Conservation (phyloP, 2,888 invertebrate genomes). For the Ectemnius continuus region DNA sequence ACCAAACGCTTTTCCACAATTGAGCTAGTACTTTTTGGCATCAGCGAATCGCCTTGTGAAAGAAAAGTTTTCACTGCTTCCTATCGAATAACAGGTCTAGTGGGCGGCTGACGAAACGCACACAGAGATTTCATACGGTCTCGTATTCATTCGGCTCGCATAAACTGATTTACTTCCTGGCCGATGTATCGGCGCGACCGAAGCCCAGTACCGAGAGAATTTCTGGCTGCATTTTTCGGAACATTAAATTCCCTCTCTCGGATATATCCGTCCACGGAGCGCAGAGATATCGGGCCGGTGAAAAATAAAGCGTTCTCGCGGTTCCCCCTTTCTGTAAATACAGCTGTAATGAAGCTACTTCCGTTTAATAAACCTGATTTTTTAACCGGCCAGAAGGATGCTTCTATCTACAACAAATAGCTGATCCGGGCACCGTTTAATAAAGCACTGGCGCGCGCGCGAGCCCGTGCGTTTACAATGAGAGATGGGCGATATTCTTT, state of each 20-base stretch:
- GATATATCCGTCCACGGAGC: conserved; percentile 30
- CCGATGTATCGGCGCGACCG: neutral
- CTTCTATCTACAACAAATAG: too few species aligned
- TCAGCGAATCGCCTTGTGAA: too few species aligned
- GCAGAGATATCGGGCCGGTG: conserved; percentile 8
- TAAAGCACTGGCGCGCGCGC: too few species aligned
- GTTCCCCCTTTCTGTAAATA: conserved; percentile 2
- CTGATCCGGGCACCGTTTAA: too few species aligned
- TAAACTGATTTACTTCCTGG: conserved; percentile 2
- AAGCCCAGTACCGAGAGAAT: neutral
- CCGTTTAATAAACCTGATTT: conserved; percentile 1
- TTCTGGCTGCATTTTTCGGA: neutral
- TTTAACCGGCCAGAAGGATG: neutral
- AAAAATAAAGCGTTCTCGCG: conserved; percentile 29
- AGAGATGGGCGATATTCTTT: too few species aligned
- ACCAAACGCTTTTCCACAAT: too few species aligned
- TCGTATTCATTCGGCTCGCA: neutral
- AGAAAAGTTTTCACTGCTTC: too few species aligned
- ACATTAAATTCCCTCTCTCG: conserved; percentile 40
- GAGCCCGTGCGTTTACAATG: too few species aligned
- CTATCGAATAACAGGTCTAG: too few species aligned
- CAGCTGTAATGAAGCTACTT: neutral
- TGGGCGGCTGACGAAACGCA: too few species aligned
- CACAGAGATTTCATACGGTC: too few species aligned
- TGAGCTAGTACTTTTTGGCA: too few species aligned